Percentiles rank a stretch among this genome's conserved stretches.
phyloP scores from a whole-genome alignment of 1,140 invertebrate genomes.

The Drosophila micromelanica region DNA sequence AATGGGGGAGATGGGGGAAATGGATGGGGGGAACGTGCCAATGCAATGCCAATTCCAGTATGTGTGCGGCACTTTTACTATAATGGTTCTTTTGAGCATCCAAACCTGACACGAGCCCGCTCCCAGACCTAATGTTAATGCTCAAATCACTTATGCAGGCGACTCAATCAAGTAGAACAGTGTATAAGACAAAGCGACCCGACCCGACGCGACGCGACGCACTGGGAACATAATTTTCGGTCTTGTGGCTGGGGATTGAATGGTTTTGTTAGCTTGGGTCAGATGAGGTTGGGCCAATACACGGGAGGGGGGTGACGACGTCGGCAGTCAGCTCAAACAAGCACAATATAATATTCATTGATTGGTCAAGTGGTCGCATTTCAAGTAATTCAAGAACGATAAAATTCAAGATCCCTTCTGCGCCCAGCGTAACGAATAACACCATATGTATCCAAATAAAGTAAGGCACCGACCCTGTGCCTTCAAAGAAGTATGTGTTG shows the following conservation, averaged over 20 bases:
- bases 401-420: conserved; percentile 26
- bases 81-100: background rate
- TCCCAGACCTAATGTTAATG: conserved; percentile 3
- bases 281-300: background rate
- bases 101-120: background rate
- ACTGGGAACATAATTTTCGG: conserved; percentile 38
- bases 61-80: too few species aligned
- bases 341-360: conserved; percentile 65
- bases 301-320: background rate
- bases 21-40: too few species aligned
- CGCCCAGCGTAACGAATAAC: background rate
- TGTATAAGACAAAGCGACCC: background rate
- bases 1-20: background rate
- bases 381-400: conserved; percentile 58
- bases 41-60: too few species aligned
- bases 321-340: conserved; percentile 17
- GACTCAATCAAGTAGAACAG: conserved; percentile 3
- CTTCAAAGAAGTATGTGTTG: too few species aligned
- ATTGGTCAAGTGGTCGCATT: conserved; percentile 67
- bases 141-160: conserved; percentile 20
- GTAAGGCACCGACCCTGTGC: too few species aligned
- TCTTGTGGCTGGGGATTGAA: background rate
- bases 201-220: conserved; percentile 11
- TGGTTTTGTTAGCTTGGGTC: conserved; percentile 3
- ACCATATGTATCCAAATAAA: background rate